Evolutionary conservation across 2,113 vertebrate species (phyloP).

Genomic region (Hemichromis elongatus): DNA sequence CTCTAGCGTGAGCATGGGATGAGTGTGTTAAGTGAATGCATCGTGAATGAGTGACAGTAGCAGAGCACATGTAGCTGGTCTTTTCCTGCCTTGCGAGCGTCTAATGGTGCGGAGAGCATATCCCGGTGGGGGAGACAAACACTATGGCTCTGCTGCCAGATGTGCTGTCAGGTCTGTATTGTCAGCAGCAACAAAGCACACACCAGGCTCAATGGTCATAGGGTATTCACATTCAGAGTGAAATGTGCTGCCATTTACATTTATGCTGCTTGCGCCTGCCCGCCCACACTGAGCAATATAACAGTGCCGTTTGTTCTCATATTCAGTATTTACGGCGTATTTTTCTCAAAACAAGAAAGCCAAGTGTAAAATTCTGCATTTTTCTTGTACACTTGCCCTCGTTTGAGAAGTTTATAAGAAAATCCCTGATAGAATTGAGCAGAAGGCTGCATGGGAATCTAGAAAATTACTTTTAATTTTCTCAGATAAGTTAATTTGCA

Average conservation of each 20-base stretch:
- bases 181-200: conserved; percentile 61
- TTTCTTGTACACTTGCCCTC: background rate
- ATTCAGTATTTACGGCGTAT: background rate
- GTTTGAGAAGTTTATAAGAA: conserved; percentile 1
- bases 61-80: conserved; percentile 21
- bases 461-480: background rate
- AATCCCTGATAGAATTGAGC: background rate
- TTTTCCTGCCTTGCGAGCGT: conserved; percentile 65
- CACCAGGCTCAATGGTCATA: conserved; percentile 28
- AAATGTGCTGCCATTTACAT: conserved; percentile 11
- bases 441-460: background rate
- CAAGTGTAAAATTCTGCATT: background rate
- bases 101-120: conserved; percentile 66
- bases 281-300: background rate
- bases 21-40: conserved; percentile 44
- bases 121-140: conserved; percentile 49
- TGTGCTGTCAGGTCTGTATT: conserved; percentile 65
- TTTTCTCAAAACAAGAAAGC: background rate
- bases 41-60: conserved; percentile 39
- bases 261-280: background rate
- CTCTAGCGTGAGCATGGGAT: background rate
- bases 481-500: background rate
- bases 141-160: conserved; percentile 59
- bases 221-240: conserved; percentile 34
- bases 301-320: background rate